Percentiles rank a stretch among this genome's conserved stretches.
These are phyloP conservation scores for Alaudala cheleensis DNA, from an alignment of 2,113 vertebrate species.

Conservation along the genomic window DNA sequence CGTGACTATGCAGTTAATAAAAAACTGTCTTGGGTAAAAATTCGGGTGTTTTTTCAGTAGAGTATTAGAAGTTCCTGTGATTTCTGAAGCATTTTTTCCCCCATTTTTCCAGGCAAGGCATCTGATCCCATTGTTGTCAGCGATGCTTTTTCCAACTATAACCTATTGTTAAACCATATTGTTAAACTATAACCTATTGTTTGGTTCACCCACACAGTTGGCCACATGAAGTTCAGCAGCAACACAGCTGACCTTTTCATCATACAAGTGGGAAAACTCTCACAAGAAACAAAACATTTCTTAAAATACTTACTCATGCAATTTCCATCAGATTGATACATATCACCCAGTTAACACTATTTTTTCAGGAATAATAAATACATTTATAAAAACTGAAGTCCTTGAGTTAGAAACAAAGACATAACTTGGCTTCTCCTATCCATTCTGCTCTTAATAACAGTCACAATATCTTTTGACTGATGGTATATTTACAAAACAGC, in stretches of 20 bases:
- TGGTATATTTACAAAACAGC: background rate
- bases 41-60: background rate
- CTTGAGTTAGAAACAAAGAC: background rate
- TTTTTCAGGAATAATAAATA: background rate
- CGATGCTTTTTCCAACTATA: background rate
- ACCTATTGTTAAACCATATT: background rate
- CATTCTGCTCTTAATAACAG: background rate
- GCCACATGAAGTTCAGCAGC: background rate
- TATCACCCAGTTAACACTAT: background rate
- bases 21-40: background rate
- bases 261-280: background rate
- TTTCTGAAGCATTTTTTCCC: background rate
- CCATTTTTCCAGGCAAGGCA: background rate
- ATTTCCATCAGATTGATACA: background rate
- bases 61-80: background rate
- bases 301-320: background rate
- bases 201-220: background rate
- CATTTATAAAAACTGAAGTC: background rate
- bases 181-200: background rate
- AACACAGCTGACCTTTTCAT: background rate
- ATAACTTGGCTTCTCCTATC: background rate
- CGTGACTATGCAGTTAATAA: background rate
- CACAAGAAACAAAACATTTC: background rate
- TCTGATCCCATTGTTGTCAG: background rate
- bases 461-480: background rate